A percentile compares a stretch with the other conserved stretches of the same genome.
These are phyloP conservation scores for Corythornis cristatus DNA, from an alignment of 2,113 vertebrate genomes.

Conservation along the genomic window DNA sequence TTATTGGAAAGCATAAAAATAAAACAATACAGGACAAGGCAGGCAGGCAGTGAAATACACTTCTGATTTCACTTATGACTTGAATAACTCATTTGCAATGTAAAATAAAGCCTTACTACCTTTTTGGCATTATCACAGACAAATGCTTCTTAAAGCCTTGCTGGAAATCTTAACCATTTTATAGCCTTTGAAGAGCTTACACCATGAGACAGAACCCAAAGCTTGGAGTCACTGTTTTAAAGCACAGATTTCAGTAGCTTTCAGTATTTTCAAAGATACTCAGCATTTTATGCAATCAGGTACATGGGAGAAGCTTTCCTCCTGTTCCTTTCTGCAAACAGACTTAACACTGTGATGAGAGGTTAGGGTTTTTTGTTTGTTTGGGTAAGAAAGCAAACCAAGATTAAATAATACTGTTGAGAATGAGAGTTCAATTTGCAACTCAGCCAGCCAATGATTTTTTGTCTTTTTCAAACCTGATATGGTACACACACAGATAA, in stretches of 20 bases:
- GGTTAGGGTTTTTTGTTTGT: accelerated
- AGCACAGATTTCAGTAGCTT: not conserved
- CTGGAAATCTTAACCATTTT: constrained; percentile 15
- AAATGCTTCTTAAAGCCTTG: constrained; percentile 19
- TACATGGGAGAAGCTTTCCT: not conserved
- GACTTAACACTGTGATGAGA: not conserved
- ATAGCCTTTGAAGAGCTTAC: not conserved
- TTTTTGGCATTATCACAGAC: constrained; percentile 29
- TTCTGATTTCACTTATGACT: constrained; percentile 70
- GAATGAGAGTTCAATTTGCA: not conserved
- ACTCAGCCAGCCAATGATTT: not conserved
- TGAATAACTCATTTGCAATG: constrained; percentile 71
- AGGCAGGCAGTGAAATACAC: constrained; percentile 72
- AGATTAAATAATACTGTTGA: not conserved
- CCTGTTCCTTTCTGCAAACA: not conserved
- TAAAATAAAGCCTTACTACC: constrained; percentile 60
- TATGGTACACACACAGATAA: not conserved
- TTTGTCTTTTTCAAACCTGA: not conserved
- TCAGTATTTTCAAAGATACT: not conserved
- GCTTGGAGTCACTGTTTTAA: not conserved
- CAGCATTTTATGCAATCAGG: not conserved
- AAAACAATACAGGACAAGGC: constrained; percentile 47
- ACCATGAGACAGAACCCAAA: not conserved
- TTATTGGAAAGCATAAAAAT: constrained; percentile 73
- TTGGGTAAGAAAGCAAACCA: not conserved